These are phyloP conservation scores for Echinops telfairi DNA, from an alignment of 2,113 vertebrate genomes.

Conservation along the genomic window DNA sequence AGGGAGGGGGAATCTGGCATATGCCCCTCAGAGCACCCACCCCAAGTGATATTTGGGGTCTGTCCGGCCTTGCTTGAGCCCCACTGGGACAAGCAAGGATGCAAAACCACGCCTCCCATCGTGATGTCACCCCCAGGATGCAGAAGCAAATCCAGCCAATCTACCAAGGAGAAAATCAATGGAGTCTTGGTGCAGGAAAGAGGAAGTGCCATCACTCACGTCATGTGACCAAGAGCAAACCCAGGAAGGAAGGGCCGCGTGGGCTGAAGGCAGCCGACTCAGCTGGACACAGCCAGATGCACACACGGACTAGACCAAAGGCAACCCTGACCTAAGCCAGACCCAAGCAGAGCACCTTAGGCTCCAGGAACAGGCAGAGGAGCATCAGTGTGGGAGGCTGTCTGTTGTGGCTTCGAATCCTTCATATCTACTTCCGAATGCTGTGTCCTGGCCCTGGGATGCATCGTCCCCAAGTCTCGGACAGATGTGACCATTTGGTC, in stretches of 20 bases:
- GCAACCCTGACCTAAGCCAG: neutral
- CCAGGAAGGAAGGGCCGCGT: neutral
- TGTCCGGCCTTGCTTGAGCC: neutral
- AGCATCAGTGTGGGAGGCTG: neutral
- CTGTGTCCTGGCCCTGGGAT: neutral
- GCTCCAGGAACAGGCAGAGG: neutral
- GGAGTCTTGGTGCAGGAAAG: neutral
- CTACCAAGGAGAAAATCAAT: neutral
- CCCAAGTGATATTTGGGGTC: neutral
- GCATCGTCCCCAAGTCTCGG: neutral
- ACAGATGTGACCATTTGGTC: no score
- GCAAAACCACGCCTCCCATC: neutral
- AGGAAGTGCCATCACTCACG: neutral
- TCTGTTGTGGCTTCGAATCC: neutral
- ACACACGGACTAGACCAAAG: neutral
- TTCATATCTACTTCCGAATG: neutral
- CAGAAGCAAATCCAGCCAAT: neutral
- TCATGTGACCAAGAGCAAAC: neutral
- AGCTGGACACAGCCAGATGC: neutral
- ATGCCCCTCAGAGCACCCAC: no score
- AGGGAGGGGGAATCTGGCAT: neutral
- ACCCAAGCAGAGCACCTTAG: neutral
- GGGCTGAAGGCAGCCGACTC: neutral
- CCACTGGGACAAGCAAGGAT: neutral
- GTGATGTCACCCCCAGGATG: neutral